These are phyloP conservation scores for Peromyscus attwateri DNA, from an alignment of 2,797 vertebrate species.

Conservation along the genomic window DNA sequence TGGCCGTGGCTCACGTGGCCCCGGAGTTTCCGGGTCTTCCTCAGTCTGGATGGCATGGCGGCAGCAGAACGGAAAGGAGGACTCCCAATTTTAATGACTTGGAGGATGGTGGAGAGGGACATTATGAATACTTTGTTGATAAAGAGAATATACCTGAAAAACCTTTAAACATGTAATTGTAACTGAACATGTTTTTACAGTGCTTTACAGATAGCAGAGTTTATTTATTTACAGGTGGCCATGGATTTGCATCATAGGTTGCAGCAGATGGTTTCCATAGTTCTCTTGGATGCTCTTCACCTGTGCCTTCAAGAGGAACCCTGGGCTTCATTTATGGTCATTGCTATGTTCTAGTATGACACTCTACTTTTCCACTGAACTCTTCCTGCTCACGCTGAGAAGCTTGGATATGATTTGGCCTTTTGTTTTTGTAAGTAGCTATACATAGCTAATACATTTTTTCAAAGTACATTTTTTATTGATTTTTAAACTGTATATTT, in stretches of 20 bases:
- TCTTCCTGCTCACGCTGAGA: background rate
- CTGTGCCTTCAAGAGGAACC: background rate
- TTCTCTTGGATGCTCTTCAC: background rate
- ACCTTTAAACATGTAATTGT: background rate
- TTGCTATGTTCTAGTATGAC: slow-evolving; percentile 7
- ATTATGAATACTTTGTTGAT: background rate
- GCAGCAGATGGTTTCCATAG: slow-evolving; percentile 17
- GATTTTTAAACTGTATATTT: background rate
- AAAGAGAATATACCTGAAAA: background rate
- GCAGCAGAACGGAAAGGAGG: no score
- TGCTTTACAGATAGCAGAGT: slow-evolving; percentile 19
- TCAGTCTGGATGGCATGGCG: no score
- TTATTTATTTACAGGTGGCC: slow-evolving; percentile 67
- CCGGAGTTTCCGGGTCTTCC: no score
- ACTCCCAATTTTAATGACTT: background rate
- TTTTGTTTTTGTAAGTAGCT: slow-evolving; percentile 59
- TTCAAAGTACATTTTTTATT: background rate
- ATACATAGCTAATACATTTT: background rate
- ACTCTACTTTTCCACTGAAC: background rate
- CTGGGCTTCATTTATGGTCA: background rate
- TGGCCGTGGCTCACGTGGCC: no score
- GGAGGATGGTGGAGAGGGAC: background rate
- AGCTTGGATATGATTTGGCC: slow-evolving; percentile 23
- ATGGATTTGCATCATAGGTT: background rate
- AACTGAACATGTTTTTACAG: background rate